Percentiles rank a stretch among this genome's conserved stretches.
phyloP scores from a whole-genome alignment of 2,888 invertebrate species.

The Kryphioiulus occultus region DNA sequence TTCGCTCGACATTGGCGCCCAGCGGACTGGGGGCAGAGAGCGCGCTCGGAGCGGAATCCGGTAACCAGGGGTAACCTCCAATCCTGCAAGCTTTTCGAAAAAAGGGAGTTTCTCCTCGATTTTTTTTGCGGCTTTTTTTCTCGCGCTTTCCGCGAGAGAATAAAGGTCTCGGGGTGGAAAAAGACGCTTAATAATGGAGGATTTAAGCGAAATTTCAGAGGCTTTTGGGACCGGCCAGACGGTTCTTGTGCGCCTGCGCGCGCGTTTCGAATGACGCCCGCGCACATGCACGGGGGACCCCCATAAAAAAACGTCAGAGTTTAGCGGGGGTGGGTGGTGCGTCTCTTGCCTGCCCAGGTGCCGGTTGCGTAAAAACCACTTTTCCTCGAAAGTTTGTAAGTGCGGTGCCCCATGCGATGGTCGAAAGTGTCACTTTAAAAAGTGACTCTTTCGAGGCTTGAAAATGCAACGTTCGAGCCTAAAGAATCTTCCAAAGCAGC shows the following conservation, averaged over 20 bases:
- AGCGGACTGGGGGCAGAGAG: background rate
- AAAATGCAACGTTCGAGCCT: too few relatives aligned
- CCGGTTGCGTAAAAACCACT: too few relatives aligned
- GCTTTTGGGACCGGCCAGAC: background rate
- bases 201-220: background rate
- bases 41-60: background rate
- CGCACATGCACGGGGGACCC: background rate
- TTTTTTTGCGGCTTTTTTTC: background rate
- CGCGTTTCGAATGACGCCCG: background rate
- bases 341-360: too few relatives aligned
- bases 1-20: background rate
- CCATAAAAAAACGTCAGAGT: background rate
- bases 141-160: conserved; percentile 11
- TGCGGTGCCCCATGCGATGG: too few relatives aligned
- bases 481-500: too few relatives aligned
- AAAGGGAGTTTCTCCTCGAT: background rate
- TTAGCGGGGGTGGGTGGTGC: background rate
- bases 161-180: conserved; percentile 7
- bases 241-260: background rate
- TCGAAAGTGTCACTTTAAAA: too few relatives aligned
- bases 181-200: background rate
- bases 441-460: too few relatives aligned
- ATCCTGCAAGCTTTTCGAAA: conserved; percentile 18
- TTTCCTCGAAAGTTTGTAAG: too few relatives aligned
- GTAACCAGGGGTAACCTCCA: conserved; percentile 22